These are phyloP conservation scores for Malacosoma neustria DNA, from an alignment of 2,888 invertebrate genomes.

Conservation along the genomic window DNA sequence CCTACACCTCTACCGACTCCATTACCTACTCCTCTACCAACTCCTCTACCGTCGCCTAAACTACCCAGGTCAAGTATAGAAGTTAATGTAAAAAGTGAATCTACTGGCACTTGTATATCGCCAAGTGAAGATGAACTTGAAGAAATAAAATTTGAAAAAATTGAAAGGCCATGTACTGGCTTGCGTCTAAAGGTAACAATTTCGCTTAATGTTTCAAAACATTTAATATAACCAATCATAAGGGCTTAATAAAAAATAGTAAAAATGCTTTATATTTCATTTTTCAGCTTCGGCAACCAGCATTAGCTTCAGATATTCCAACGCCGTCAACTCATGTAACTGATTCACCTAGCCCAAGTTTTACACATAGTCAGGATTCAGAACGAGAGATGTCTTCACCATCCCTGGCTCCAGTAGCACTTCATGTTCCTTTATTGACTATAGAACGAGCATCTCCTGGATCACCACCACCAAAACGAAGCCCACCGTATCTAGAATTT, in stretches of 20 bases:
- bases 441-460: constrained; percentile 83
- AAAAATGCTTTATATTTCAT: constrained; percentile 5
- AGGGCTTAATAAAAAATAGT: too few relatives aligned
- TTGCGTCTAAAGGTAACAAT: constrained; percentile 49
- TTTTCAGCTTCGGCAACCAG: constrained; percentile 72
- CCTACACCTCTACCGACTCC: constrained; percentile 82
- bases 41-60: constrained; percentile 74
- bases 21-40: constrained; percentile 77
- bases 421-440: constrained; percentile 78
- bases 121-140: constrained; percentile 64
- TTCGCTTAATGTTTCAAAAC: too few relatives aligned
- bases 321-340: constrained; percentile 63
- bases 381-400: constrained; percentile 59
- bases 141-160: constrained; percentile 47
- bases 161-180: constrained; percentile 43
- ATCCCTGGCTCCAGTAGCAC: constrained; percentile 58
- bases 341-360: constrained; percentile 62
- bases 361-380: constrained; percentile 62
- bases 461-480: constrained; percentile 74
- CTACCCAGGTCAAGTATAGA: constrained; percentile 58
- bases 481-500: constrained; percentile 79
- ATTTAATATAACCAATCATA: too few relatives aligned
- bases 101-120: constrained; percentile 36
- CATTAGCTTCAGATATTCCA: constrained; percentile 55
- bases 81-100: constrained; percentile 37